These are phyloP conservation scores for Eutrigla gurnardus DNA, from an alignment of 2,797 vertebrate genomes.

Conservation along the genomic window DNA sequence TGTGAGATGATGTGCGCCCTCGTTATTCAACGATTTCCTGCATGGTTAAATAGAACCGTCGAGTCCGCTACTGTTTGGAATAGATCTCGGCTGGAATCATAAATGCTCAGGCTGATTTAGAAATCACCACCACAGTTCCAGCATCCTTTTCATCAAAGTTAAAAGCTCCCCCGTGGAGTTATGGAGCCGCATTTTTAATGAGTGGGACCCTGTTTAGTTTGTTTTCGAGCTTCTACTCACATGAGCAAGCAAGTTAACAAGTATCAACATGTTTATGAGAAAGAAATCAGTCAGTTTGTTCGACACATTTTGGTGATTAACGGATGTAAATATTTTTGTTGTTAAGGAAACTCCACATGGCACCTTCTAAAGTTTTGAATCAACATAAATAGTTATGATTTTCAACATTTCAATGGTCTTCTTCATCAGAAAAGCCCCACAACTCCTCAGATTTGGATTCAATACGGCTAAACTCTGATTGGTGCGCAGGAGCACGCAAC, in stretches of 20 bases:
- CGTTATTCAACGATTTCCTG: constrained; percentile 12
- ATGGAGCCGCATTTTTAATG: background rate
- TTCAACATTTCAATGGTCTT: background rate
- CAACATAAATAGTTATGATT: background rate
- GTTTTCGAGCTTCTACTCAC: background rate
- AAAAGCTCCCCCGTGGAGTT: background rate
- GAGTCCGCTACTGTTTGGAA: constrained; percentile 14
- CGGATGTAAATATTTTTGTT: background rate
- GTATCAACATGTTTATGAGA: background rate
- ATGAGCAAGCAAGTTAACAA: background rate
- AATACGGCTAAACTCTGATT: background rate
- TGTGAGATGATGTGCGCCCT: constrained; percentile 23
- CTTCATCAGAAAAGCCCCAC: background rate
- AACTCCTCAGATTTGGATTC: background rate
- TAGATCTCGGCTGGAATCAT: background rate
- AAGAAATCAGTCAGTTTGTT: background rate
- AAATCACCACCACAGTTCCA: background rate
- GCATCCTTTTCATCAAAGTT: background rate
- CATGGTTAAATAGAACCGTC: too few species aligned
- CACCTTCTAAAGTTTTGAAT: background rate
- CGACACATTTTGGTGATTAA: background rate
- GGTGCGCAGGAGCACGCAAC: too few species aligned
- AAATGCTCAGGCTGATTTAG: background rate
- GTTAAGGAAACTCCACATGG: background rate
- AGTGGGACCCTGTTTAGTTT: background rate